Percentiles rank a stretch among this genome's conserved stretches.
phyloP scores from a whole-genome alignment of 2,113 vertebrate genomes.

The Catharus fuscescens region DNA sequence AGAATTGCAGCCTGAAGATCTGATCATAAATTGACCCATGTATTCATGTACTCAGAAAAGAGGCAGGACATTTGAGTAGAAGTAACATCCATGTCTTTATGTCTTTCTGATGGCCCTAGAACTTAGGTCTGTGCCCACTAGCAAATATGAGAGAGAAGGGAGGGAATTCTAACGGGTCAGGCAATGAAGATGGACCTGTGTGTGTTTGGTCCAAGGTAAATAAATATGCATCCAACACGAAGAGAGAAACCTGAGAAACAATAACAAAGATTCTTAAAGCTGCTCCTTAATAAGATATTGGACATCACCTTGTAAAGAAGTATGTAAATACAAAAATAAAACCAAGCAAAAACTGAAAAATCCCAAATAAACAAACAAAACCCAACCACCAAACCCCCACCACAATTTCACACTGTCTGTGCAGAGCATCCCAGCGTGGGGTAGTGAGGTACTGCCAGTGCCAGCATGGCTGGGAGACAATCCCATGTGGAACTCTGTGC shows the following conservation, averaged over 20 bases:
- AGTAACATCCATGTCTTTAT: not conserved
- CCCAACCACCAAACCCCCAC: not conserved
- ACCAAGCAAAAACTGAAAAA: not conserved
- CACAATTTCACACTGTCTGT: not conserved
- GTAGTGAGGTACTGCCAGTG: not conserved
- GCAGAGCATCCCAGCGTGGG: not conserved
- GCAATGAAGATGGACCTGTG: not conserved
- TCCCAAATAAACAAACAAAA: too few species aligned
- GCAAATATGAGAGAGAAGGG: not conserved
- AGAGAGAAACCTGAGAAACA: not conserved
- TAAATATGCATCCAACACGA: not conserved
- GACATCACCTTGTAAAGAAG: not conserved
- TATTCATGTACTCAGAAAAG: not conserved
- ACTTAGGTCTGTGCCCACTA: not conserved
- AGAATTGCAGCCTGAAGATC: not conserved
- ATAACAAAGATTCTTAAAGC: not conserved
- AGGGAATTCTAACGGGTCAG: not conserved
- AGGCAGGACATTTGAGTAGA: not conserved
- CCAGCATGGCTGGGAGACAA: not conserved
- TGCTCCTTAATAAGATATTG: not conserved
- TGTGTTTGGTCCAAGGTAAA: not conserved
- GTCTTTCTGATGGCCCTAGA: not conserved
- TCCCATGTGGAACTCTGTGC: not conserved
- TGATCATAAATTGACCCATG: fast-evolving
- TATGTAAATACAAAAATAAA: not conserved